phyloP scores from a whole-genome alignment of 2,113 vertebrate genomes.

The Psilopogon haemacephalus region DNA sequence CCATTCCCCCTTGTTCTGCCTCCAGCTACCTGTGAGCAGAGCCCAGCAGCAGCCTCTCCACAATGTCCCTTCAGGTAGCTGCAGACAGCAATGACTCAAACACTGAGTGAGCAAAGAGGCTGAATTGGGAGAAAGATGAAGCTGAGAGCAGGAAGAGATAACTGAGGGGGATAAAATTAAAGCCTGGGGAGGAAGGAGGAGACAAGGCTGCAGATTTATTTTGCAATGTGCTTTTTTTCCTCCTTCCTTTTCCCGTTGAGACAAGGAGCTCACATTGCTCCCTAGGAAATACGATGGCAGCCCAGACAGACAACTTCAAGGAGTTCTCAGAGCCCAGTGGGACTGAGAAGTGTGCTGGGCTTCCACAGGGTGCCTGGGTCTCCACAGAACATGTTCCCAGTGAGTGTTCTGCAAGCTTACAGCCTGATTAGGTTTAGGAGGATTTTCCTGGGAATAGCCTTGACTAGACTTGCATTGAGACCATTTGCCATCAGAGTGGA shows the following conservation, averaged over 20 bases:
- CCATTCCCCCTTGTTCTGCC: too few species aligned
- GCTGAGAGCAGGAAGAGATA: neutral
- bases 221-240: neutral
- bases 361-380: accelerated
- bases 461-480: neutral
- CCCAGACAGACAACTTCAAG: neutral
- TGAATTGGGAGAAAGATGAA: neutral
- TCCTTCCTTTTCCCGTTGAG: neutral
- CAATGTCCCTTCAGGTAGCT: too few species aligned
- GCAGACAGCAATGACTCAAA: too few species aligned
- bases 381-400: neutral
- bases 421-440: neutral
- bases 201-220: neutral
- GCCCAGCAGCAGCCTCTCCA: too few species aligned
- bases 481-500: neutral
- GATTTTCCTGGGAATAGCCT: neutral
- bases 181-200: neutral
- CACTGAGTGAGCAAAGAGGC: neutral
- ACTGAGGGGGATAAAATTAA: neutral
- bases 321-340: neutral
- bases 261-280: neutral
- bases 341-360: neutral
- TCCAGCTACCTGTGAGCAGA: too few species aligned
- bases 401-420: neutral
- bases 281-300: neutral